phyloP scores from a whole-genome alignment of 2,797 vertebrate genomes.

The Epinephelus awoara region DNA sequence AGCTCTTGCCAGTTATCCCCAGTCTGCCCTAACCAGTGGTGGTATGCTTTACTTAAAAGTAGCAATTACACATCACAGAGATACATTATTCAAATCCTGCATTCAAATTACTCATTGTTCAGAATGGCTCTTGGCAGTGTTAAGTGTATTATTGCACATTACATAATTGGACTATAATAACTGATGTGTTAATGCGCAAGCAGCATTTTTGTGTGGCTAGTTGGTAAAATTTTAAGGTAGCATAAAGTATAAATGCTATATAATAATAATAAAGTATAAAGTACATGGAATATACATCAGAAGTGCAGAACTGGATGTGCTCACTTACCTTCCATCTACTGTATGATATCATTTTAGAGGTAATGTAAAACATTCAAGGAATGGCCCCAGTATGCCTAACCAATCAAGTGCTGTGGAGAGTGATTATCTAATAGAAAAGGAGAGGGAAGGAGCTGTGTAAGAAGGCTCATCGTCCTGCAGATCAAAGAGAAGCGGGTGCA shows the following conservation, averaged over 20 bases:
- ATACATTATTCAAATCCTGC: slow-evolving; percentile 1
- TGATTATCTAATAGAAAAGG: slow-evolving; percentile 28
- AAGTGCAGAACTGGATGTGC: neutral
- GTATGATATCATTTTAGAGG: neutral
- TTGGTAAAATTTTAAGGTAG: too few species aligned
- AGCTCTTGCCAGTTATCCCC: neutral
- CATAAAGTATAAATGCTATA: neutral
- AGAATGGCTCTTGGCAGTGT: neutral
- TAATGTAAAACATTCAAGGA: neutral
- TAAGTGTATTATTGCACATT: slow-evolving; percentile 11
- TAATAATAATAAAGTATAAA: too few species aligned
- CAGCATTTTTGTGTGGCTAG: neutral
- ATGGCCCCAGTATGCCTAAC: slow-evolving; percentile 13
- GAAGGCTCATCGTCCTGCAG: slow-evolving; percentile 26
- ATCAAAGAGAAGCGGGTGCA: slow-evolving; percentile 53
- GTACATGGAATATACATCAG: too few species aligned
- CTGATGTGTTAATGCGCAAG: neutral
- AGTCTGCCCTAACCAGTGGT: neutral
- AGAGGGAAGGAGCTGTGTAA: slow-evolving; percentile 26
- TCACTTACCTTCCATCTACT: neutral
- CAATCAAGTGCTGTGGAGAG: slow-evolving; percentile 15
- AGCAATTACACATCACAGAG: slow-evolving; percentile 8
- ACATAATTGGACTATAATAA: slow-evolving; percentile 15
- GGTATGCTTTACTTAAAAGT: neutral
- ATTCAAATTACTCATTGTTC: slow-evolving; percentile 1